phyloP scores from a whole-genome alignment of 2,113 vertebrate species.

The Melanocharis versteri region DNA sequence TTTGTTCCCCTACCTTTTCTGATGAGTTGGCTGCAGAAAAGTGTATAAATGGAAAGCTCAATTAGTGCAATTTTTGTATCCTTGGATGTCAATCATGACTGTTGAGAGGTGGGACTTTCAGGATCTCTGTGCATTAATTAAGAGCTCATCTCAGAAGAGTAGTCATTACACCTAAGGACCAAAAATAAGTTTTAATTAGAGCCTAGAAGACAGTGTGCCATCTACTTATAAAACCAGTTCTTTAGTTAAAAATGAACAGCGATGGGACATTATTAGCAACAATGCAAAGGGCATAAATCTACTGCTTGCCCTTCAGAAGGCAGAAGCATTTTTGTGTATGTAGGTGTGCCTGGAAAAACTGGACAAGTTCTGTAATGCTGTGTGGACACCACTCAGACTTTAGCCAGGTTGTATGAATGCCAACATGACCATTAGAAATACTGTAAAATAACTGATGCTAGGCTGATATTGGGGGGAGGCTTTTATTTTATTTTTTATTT shows the following conservation, averaged over 20 bases:
- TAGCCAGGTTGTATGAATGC: neutral
- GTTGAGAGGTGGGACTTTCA: constrained; percentile 77
- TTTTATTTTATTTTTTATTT: neutral
- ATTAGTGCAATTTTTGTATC: constrained; percentile 79
- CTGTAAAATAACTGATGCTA: neutral
- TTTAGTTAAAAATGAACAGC: constrained; percentile 48
- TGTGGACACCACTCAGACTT: neutral
- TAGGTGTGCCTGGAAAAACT: neutral
- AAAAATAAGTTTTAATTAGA: constrained; percentile 79
- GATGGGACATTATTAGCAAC: constrained; percentile 23
- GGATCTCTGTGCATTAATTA: constrained; percentile 81
- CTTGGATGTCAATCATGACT: constrained; percentile 79
- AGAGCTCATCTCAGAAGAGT: constrained; percentile 77
- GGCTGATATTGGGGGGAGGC: neutral
- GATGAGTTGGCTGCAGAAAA: constrained; percentile 70
- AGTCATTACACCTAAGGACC: constrained; percentile 79
- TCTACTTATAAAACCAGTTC: constrained; percentile 60
- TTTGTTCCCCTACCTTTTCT: constrained; percentile 78
- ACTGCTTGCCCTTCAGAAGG: neutral
- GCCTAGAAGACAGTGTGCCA: constrained; percentile 71
- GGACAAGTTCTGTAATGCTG: neutral
- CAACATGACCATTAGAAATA: neutral
- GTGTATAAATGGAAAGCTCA: constrained; percentile 70
- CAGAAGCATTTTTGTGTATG: neutral
- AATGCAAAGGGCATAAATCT: neutral